Percentiles rank a stretch among this genome's conserved stretches.
phyloP scores from a whole-genome alignment of 2,888 invertebrate species.

The Ischnus inquisitorius region DNA sequence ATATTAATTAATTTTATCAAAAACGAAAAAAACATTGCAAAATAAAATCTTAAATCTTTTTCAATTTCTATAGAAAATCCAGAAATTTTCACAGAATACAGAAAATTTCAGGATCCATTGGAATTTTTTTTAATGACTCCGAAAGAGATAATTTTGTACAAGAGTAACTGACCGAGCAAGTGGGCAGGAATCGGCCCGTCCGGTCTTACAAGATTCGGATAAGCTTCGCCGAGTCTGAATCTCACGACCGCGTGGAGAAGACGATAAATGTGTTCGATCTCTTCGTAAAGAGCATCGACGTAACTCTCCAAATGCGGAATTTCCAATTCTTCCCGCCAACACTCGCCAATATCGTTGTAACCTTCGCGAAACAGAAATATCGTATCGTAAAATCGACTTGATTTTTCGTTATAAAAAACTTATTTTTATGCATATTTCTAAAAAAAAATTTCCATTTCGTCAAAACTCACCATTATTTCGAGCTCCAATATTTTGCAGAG shows the following conservation, averaged over 20 bases:
- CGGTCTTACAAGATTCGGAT: conserved; percentile 86
- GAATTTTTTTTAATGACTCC: neutral
- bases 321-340: conserved; percentile 90
- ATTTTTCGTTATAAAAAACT: neutral
- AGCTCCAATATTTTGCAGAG: conserved; percentile 89
- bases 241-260: conserved; percentile 91
- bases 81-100: no score
- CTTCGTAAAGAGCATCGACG: conserved; percentile 87
- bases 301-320: conserved; percentile 87
- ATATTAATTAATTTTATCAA: neutral
- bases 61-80: no score
- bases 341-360: conserved; percentile 88
- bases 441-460: neutral
- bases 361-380: conserved; percentile 84
- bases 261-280: conserved; percentile 89
- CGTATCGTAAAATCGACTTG: neutral
- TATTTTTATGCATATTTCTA: no score
- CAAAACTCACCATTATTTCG: conserved; percentile 87
- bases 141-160: neutral
- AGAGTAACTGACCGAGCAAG: conserved; percentile 87
- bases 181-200: conserved; percentile 90
- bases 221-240: conserved; percentile 87
- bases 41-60: no score
- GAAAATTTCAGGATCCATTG: conserved; percentile 9
- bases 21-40: neutral